Evolutionary conservation across 2,797 vertebrate species (phyloP).

Genomic region (Ambastaia sidthimunki): DNA sequence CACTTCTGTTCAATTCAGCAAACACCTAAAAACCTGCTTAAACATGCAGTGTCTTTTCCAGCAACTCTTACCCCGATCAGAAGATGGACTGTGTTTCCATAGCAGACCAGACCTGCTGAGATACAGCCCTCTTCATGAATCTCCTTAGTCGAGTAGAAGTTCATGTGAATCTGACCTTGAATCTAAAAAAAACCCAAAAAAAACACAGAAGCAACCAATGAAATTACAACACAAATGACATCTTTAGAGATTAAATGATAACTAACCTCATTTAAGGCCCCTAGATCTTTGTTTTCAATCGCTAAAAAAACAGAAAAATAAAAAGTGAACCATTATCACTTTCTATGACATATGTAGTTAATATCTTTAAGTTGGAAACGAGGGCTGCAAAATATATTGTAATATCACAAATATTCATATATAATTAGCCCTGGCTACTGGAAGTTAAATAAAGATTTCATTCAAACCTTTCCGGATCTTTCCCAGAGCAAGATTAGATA

Average conservation of each 20-base stretch:
- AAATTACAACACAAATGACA: background rate
- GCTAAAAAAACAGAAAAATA: constrained; percentile 74
- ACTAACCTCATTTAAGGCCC: constrained; percentile 80
- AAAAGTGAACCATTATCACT: constrained; percentile 29
- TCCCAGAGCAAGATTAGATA: constrained; percentile 85
- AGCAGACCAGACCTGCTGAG: constrained; percentile 77
- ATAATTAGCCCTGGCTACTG: too few species aligned
- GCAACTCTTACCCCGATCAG: constrained; percentile 84
- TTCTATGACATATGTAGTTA: background rate
- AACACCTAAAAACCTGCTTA: background rate
- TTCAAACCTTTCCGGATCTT: constrained; percentile 85
- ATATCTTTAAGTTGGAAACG: background rate
- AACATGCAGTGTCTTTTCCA: background rate
- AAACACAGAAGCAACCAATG: background rate
- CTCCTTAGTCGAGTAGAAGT: constrained; percentile 82
- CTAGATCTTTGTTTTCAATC: constrained; percentile 82
- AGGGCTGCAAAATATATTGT: background rate
- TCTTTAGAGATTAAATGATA: background rate
- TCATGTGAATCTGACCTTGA: constrained; percentile 84
- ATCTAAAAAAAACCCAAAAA: constrained; percentile 79
- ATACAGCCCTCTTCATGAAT: constrained; percentile 83
- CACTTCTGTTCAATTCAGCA: background rate
- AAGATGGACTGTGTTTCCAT: constrained; percentile 76
- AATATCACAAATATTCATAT: background rate
- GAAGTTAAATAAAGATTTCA: background rate